Evolutionary conservation across 2,113 vertebrate genomes (phyloP).

Genomic region (Pseudorasbora parva): DNA sequence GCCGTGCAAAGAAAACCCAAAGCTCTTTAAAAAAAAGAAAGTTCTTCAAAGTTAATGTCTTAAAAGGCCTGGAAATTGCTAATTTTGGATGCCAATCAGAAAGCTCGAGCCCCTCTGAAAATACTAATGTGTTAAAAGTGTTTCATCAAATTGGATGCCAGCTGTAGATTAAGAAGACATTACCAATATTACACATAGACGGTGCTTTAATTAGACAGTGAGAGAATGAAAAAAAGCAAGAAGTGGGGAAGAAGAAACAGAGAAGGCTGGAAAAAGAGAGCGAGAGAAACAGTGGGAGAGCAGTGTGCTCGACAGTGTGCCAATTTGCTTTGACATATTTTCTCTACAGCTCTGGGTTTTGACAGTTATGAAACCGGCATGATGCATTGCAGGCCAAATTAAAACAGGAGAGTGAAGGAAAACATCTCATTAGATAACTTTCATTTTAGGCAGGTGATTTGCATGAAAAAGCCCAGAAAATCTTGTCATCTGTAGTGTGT

Average conservation of each 20-base stretch:
- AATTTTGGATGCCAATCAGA: conserved; percentile 27
- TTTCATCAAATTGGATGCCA: conserved; percentile 40
- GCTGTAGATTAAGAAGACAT: conserved; percentile 43
- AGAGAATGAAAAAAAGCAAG: conserved; percentile 26
- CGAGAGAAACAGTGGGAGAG: conserved; percentile 15
- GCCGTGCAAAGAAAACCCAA: conserved; percentile 18
- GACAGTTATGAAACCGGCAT: conserved; percentile 35
- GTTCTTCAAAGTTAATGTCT: conserved; percentile 18
- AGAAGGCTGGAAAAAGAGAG: neutral
- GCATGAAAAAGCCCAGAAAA: conserved; percentile 28
- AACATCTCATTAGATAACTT: conserved; percentile 57
- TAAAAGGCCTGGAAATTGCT: conserved; percentile 28
- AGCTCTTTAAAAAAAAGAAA: neutral
- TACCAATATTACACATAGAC: conserved; percentile 4
- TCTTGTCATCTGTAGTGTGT: neutral
- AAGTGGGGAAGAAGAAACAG: conserved; percentile 4
- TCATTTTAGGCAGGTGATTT: conserved; percentile 24
- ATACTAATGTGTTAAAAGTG: conserved; percentile 22
- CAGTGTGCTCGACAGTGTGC: conserved; percentile 40
- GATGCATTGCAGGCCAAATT: conserved; percentile 46
- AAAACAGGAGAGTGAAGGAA: conserved; percentile 38
- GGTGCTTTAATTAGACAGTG: conserved; percentile 40
- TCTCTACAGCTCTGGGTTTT: conserved; percentile 34
- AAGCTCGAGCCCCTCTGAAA: conserved; percentile 10
- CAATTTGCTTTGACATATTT: conserved; percentile 50